phyloP scores from a whole-genome alignment of 2,797 vertebrate genomes.

The Tarsius wallacei region DNA sequence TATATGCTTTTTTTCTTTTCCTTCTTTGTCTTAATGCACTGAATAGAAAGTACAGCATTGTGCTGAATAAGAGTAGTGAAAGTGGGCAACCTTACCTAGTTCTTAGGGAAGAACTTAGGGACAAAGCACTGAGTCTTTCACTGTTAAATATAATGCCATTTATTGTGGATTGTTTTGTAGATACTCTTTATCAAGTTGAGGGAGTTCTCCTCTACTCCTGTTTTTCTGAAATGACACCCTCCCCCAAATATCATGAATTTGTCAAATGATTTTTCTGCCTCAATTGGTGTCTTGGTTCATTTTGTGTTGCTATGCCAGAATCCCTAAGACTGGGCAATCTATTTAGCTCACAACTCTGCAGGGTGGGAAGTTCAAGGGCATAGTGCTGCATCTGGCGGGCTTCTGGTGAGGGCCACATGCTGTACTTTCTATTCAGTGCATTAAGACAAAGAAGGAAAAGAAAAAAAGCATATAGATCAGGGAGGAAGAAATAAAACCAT shows the following conservation, averaged over 20 bases:
- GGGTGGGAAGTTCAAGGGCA: neutral
- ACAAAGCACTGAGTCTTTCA: neutral
- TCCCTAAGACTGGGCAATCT: neutral
- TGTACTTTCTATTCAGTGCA: neutral
- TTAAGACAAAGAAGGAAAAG: neutral
- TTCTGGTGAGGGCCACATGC: neutral
- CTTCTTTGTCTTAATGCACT: too few relatives aligned
- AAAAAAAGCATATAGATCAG: neutral
- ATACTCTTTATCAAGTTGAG: neutral
- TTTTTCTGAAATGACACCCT: neutral
- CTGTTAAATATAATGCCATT: neutral
- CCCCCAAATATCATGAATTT: neutral
- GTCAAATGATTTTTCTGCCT: neutral
- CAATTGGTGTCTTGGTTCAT: neutral
- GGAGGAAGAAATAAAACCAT: neutral
- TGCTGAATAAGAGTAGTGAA: neutral
- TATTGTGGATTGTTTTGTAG: neutral
- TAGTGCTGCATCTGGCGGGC: neutral
- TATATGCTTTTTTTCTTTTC: too few relatives aligned
- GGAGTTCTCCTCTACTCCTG: neutral
- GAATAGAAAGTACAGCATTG: too few relatives aligned
- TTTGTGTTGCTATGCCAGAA: neutral
- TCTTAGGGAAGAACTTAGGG: neutral
- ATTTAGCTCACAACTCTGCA: neutral
- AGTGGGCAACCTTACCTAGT: neutral